Percentiles rank a stretch among this genome's conserved stretches.
These are phyloP conservation scores for Acrocera orbiculus DNA, from an alignment of 2,888 invertebrate species.

Conservation along the genomic window DNA sequence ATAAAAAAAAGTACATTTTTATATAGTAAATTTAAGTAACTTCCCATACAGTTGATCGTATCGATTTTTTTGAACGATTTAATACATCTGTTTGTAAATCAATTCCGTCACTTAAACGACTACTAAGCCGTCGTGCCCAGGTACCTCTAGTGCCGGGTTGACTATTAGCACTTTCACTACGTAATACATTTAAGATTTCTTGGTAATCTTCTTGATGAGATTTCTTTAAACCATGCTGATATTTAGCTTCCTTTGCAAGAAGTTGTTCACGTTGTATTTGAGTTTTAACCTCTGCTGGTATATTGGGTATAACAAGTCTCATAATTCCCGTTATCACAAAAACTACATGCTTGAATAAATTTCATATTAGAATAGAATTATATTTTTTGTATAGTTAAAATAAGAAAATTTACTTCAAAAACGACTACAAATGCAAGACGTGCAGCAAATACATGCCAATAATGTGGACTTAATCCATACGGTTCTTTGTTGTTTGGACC, in stretches of 20 bases:
- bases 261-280: conserved; percentile 71
- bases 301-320: conserved; percentile 76
- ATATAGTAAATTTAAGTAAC: too few species aligned
- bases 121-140: conserved; percentile 53
- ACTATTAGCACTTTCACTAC: conserved; percentile 31
- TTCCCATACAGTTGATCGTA: conserved; percentile 39
- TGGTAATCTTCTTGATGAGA: conserved; percentile 47
- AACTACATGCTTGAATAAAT: conserved; percentile 64
- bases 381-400: not conserved
- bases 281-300: conserved; percentile 59
- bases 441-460: conserved; percentile 91
- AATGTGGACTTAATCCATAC: conserved; percentile 70
- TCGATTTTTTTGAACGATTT: conserved; percentile 35
- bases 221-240: conserved; percentile 57
- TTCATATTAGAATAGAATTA: not conserved
- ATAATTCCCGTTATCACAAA: conserved; percentile 78
- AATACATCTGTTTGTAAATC: conserved; percentile 57
- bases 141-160: conserved; percentile 32
- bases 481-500: conserved; percentile 45
- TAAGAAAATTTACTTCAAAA: conserved; percentile 54
- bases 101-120: conserved; percentile 51
- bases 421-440: conserved; percentile 84
- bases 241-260: conserved; percentile 70
- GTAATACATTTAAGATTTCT: conserved; percentile 42
- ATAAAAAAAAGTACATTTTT: too few species aligned